Conservation (phyloP, 2,113 vertebrate species). For the Albula glossodonta region DNA sequence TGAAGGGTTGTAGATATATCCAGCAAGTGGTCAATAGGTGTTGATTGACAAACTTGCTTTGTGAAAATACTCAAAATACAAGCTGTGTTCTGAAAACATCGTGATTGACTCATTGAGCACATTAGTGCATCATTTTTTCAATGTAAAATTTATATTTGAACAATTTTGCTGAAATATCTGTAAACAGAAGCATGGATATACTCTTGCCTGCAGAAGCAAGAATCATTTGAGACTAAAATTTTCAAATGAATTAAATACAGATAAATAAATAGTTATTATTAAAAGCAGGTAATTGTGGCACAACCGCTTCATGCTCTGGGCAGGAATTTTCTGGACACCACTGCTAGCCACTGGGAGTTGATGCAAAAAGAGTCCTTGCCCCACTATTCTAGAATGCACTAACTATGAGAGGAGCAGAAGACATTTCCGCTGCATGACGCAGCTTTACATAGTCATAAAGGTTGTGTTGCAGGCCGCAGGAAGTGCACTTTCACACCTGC, state of each 20-base stretch:
- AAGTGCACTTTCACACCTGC: conserved; percentile 19
- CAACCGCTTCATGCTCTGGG: neutral
- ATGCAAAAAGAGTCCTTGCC: conserved; percentile 26
- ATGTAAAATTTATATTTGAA: no score
- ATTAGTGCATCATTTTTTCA: no score
- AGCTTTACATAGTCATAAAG: conserved; percentile 22
- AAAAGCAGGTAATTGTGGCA: no score
- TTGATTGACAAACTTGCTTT: no score
- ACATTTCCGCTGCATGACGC: conserved; percentile 39
- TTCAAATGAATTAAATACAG: neutral
- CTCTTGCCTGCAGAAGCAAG: neutral
- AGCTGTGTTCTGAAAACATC: neutral
- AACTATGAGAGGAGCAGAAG: conserved; percentile 40
- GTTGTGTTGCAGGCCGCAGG: conserved; percentile 20
- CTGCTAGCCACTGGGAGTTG: neutral
- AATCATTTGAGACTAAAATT: neutral
- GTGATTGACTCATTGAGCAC: neutral
- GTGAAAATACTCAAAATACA: no score
- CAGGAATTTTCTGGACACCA: neutral
- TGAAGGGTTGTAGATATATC: neutral
- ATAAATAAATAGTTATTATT: neutral
- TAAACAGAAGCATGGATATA: neutral
- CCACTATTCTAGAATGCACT: conserved; percentile 1
- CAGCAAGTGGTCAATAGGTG: no score
- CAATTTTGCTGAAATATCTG: neutral